Evolutionary conservation across 2,113 vertebrate genomes (phyloP).

Genomic region (Vulpes lagopus): DNA sequence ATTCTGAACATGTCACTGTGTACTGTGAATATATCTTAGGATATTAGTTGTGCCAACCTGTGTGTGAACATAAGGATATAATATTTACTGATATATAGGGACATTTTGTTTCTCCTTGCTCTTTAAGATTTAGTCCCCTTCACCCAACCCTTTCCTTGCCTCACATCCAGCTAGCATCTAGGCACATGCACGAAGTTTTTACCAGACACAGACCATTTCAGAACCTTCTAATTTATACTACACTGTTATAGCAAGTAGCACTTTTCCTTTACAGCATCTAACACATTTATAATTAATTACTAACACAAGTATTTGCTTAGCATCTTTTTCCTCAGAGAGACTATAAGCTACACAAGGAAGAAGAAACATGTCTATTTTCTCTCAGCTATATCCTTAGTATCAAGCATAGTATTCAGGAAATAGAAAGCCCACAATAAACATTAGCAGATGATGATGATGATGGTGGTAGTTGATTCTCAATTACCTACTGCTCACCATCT

Average conservation of each 20-base stretch:
- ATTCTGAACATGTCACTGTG: not conserved
- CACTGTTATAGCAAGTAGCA: not conserved
- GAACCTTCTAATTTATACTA: not conserved
- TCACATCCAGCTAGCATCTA: not conserved
- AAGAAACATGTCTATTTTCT: not conserved
- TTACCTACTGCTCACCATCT: not conserved
- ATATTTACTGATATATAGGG: constrained; percentile 37
- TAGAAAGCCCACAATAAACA: not conserved
- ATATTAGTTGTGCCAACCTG: constrained; percentile 27
- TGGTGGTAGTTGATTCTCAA: not conserved
- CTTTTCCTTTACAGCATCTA: not conserved
- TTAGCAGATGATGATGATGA: not conserved
- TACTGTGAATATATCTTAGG: constrained; percentile 28
- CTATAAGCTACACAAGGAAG: not conserved
- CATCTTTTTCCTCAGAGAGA: not conserved
- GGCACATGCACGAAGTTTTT: not conserved
- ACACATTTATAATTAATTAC: not conserved
- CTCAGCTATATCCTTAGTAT: not conserved
- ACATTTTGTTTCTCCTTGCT: constrained; percentile 50
- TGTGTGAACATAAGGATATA: not conserved
- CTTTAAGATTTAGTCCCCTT: not conserved
- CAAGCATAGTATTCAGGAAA: not conserved
- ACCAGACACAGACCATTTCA: not conserved
- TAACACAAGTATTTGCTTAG: not conserved
- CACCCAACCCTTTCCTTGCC: not conserved